A percentile compares a stretch with the other conserved stretches of the same genome.
These are phyloP conservation scores for Dryas iulia DNA, from an alignment of 1,140 invertebrate species.

Conservation along the genomic window DNA sequence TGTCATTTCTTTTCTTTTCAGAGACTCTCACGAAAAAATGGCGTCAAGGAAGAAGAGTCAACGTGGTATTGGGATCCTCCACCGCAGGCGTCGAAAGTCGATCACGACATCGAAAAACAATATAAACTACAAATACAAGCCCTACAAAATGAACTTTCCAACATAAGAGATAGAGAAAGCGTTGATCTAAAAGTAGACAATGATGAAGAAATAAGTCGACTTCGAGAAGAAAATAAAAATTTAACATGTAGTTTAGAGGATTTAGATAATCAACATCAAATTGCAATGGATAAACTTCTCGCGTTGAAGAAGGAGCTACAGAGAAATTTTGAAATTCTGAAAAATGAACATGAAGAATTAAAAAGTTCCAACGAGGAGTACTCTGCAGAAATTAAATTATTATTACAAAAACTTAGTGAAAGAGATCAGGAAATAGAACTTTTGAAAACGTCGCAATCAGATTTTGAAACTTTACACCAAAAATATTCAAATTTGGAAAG, in stretches of 20 bases:
- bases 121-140: slow-evolving; percentile 63
- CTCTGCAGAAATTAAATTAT: slow-evolving; percentile 64
- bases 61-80: slow-evolving; percentile 82
- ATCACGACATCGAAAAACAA: slow-evolving; percentile 49
- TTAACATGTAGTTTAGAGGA: slow-evolving; percentile 84
- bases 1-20: slow-evolving; percentile 45
- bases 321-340: slow-evolving; percentile 81
- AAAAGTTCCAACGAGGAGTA: slow-evolving; percentile 78
- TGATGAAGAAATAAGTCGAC: slow-evolving; percentile 50
- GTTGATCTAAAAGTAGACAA: slow-evolving; percentile 40
- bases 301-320: slow-evolving; percentile 83
- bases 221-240: slow-evolving; percentile 80
- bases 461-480: slow-evolving; percentile 67
- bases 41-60: slow-evolving; percentile 73
- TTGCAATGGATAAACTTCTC: slow-evolving; percentile 84
- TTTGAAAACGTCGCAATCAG: slow-evolving; percentile 46
- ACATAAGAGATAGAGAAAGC: slow-evolving; percentile 56
- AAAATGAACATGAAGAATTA: slow-evolving; percentile 80
- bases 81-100: slow-evolving; percentile 44
- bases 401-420: slow-evolving; percentile 74
- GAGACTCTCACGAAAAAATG: slow-evolving; percentile 67
- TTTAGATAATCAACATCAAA: slow-evolving; percentile 86
- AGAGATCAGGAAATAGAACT: slow-evolving; percentile 70
- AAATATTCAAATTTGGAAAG: slow-evolving; percentile 77
- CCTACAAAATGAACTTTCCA: slow-evolving; percentile 67